These are phyloP conservation scores for Meriones unguiculatus DNA, from an alignment of 2,113 vertebrate species.

Conservation along the genomic window DNA sequence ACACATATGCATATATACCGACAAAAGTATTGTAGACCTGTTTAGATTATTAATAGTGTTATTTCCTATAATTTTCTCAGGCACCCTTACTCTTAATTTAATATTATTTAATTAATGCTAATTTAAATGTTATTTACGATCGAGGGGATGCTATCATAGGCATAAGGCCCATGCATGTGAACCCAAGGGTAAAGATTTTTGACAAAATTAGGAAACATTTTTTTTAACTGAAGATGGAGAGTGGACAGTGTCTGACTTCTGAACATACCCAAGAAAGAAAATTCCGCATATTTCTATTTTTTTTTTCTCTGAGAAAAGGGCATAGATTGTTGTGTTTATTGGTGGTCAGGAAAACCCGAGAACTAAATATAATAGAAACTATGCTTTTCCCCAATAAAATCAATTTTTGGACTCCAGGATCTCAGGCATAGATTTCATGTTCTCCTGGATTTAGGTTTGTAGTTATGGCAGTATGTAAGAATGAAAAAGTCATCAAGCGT, in stretches of 20 bases:
- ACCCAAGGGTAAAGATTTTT: background rate
- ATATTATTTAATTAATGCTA: no score
- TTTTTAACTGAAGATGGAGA: background rate
- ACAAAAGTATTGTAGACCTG: background rate
- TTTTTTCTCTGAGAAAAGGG: background rate
- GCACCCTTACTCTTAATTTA: background rate
- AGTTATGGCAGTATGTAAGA: background rate
- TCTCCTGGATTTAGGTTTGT: constrained; percentile 1
- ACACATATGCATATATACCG: background rate
- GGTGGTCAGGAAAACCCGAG: background rate
- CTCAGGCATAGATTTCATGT: background rate
- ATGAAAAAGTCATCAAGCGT: background rate
- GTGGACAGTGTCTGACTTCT: background rate
- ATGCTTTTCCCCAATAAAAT: background rate
- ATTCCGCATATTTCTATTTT: background rate
- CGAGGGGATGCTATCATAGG: background rate
- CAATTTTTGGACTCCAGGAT: background rate
- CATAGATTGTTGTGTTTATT: background rate
- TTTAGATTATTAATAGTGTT: background rate
- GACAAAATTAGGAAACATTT: background rate
- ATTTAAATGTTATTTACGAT: background rate
- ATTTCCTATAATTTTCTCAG: background rate
- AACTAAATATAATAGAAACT: background rate
- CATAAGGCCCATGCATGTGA: background rate
- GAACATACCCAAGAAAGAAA: background rate